These are phyloP conservation scores for Bombus huntii DNA, from an alignment of 1,140 invertebrate genomes.

Conservation along the genomic window DNA sequence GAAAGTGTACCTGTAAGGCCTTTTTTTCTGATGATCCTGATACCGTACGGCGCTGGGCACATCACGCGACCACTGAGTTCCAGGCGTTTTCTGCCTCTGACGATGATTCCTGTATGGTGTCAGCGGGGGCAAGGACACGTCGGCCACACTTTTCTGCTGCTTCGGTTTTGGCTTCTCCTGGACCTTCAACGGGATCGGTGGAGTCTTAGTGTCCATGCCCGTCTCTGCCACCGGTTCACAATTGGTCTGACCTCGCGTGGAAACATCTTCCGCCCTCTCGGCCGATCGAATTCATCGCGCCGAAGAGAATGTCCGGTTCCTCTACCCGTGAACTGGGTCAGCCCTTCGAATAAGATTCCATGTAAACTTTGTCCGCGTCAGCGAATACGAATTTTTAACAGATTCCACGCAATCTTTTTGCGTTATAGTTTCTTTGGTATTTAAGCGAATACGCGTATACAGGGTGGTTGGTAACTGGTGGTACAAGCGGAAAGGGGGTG, in stretches of 20 bases:
- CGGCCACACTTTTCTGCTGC: constrained; percentile 69
- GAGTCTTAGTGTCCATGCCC: constrained; percentile 82
- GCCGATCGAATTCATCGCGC: constrained; percentile 66
- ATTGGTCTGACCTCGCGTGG: constrained; percentile 63
- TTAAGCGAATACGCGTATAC: neutral
- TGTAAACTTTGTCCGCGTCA: constrained; percentile 4
- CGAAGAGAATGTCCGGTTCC: constrained; percentile 51
- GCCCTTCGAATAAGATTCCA: constrained; percentile 37
- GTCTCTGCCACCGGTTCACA: constrained; percentile 69
- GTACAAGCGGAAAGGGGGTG: too few relatives aligned
- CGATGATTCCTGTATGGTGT: constrained; percentile 72
- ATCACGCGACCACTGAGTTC: constrained; percentile 61
- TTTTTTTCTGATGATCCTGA: constrained; percentile 72
- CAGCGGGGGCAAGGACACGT: constrained; percentile 79
- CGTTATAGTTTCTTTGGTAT: neutral
- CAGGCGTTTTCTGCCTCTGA: constrained; percentile 66
- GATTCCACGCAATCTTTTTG: too few relatives aligned
- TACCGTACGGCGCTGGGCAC: constrained; percentile 52
- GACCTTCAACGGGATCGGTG: constrained; percentile 77
- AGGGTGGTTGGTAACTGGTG: too few relatives aligned
- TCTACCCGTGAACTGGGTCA: constrained; percentile 33
- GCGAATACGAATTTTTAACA: neutral
- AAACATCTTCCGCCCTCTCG: constrained; percentile 67
- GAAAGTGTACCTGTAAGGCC: constrained; percentile 76
- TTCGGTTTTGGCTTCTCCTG: constrained; percentile 66